Evolutionary conservation across 2,113 vertebrate species (phyloP).

Genomic region (Pygathrix nemaeus): DNA sequence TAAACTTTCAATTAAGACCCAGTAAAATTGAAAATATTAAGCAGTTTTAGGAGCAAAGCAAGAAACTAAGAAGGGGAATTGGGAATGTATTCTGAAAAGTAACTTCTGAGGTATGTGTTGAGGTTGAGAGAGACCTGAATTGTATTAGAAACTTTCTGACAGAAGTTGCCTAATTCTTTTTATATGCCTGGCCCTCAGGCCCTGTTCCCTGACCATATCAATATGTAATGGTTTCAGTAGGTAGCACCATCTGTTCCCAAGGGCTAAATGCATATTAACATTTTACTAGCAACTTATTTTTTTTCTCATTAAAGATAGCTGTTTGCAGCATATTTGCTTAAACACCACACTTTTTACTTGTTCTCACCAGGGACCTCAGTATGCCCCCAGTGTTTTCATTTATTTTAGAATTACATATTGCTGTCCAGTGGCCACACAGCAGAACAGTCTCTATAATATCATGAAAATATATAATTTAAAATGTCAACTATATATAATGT

Average conservation of each 20-base stretch:
- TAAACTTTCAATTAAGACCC: background rate
- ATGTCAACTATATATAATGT: conserved; percentile 68
- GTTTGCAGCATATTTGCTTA: conserved; percentile 24
- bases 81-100: background rate
- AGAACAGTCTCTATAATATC: conserved; percentile 58
- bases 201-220: background rate
- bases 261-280: background rate
- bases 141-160: background rate
- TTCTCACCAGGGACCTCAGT: background rate
- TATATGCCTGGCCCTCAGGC: background rate
- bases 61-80: background rate
- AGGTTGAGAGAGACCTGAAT: conserved; percentile 4
- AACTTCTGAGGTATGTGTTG: background rate
- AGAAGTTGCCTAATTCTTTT: background rate
- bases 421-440: conserved; percentile 61
- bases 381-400: conserved; percentile 64
- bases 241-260: background rate
- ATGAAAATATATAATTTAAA: conserved; percentile 61
- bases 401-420: conserved; percentile 71
- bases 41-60: conserved; percentile 3
- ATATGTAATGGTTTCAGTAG: background rate
- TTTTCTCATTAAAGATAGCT: conserved; percentile 29
- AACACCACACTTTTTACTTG: background rate
- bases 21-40: background rate
- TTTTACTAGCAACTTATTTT: conserved; percentile 18